Evolutionary conservation across 2,888 invertebrate species (phyloP), one percentile per base, ranked within the genome.

Genomic region (Brachycybe producta): DNA sequence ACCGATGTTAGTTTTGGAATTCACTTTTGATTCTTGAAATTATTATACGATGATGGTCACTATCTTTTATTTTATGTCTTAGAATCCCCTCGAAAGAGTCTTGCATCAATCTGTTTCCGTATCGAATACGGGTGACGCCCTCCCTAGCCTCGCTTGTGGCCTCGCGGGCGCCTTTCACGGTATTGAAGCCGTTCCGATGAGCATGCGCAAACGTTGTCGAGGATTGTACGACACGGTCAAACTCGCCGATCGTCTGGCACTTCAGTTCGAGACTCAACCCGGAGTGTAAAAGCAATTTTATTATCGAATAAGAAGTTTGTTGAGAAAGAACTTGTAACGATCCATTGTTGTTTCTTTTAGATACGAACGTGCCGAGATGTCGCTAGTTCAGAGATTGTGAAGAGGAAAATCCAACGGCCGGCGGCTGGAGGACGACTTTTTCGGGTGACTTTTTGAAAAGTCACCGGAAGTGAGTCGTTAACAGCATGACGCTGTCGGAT

Each of bases 181-280:
- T 30, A 24, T 52, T n/a, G 52, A 52, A 40, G 44, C 24, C 11
- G 43, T 52, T 19, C 52, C 52, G 1, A 40, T 52, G 34, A 35
- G 35, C 30, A 53, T 52, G 32, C 26, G 42, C 17, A 53, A 51
- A 17, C 49, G 40, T 5, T 52, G 52, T 28, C 43, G 50, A 30
- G 52, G 52, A 8, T 30, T 52, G 7, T 36, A 49, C 19, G 52
- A 52, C 11, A 52, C 53, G 8, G 51, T 52, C 8, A 44, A 50
- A 23, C 30, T 52, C 21, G 52, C 49, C 7, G 52, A 52, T 39
- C 24, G 52, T 26, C 36, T 52, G 30, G 43, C 49, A 7, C 24
- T 44, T 15, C 38, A 24, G 8, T 34, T 45, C 21, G 45, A 52
- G 30, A 17, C 40, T 27, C 26, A 30, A 15, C 45, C 46, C 35